These are phyloP conservation scores for Tachina grossa DNA, from an alignment of 2,888 invertebrate genomes.

Conservation along the genomic window DNA sequence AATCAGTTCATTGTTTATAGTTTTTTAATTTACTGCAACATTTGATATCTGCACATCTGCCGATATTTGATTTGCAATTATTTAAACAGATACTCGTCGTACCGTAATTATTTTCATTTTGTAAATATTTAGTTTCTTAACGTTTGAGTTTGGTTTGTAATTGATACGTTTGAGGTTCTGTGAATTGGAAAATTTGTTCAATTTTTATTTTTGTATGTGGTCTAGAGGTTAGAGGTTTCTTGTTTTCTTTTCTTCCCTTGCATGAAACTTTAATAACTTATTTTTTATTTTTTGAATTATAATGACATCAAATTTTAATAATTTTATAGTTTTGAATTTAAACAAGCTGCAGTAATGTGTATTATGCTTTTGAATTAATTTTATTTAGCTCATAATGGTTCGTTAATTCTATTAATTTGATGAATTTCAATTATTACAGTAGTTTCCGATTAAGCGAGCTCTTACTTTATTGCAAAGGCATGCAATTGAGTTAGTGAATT, in stretches of 20 bases:
- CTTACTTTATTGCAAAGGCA: no score
- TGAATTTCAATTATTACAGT: neutral
- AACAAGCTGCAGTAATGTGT: neutral
- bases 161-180: conserved; percentile 53
- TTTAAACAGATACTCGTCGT: conserved; percentile 49
- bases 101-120: conserved; percentile 43
- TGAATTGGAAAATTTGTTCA: conserved; percentile 62
- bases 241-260: neutral
- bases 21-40: conserved; percentile 17
- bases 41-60: conserved; percentile 64
- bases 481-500: no score
- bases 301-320: neutral
- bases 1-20: conserved; percentile 12
- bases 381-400: neutral
- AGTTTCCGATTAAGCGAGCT: neutral
- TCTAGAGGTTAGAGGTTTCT: neutral
- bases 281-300: neutral
- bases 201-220: neutral
- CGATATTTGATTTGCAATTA: conserved; percentile 43
- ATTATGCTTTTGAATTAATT: no score
- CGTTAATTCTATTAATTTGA: neutral
- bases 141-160: conserved; percentile 39
- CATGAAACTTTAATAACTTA: neutral
- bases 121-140: conserved; percentile 1
- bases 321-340: neutral